phyloP scores from a whole-genome alignment of 2,888 invertebrate genomes.

The Ichneumon xanthorius region DNA sequence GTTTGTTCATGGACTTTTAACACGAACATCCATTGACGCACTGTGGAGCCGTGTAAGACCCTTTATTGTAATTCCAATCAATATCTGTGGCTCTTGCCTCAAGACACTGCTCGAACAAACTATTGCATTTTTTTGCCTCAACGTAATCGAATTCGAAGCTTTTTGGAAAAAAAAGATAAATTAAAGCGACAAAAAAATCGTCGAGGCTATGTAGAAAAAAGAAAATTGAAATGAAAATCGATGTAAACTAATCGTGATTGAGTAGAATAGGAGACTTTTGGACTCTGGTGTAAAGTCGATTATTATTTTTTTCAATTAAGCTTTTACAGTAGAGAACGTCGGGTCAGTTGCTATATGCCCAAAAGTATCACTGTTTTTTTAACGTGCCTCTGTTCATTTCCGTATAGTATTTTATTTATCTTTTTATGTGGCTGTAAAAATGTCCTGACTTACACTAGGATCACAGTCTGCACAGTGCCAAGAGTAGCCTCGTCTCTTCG shows the following conservation, averaged over 20 bases:
- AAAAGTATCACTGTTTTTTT: conserved; percentile 56
- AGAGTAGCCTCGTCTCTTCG: conserved; percentile 96
- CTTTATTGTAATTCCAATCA: neutral
- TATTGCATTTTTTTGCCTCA: conserved; percentile 8
- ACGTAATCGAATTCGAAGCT: conserved; percentile 4
- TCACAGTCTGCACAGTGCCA: conserved; percentile 99
- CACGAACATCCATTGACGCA: neutral
- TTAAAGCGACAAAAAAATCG: conserved; percentile 25
- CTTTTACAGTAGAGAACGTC: conserved; percentile 53
- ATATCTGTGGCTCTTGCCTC: neutral
- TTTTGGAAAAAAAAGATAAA: conserved; percentile 1
- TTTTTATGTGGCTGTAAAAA: conserved; percentile 20
- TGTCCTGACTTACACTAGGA: conserved; percentile 90
- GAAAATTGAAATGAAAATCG: conserved; percentile 27
- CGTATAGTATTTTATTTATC: neutral
- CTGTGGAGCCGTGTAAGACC: neutral
- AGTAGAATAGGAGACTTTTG: conserved; percentile 46
- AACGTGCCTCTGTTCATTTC: conserved; percentile 4
- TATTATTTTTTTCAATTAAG: conserved; percentile 53
- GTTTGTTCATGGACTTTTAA: neutral
- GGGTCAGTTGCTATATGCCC: conserved; percentile 29
- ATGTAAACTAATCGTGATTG: conserved; percentile 21
- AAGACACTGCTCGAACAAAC: conserved; percentile 7
- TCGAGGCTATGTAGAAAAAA: conserved; percentile 17
- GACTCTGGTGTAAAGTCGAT: conserved; percentile 52